These are phyloP conservation scores for Alethe castanea DNA, from an alignment of 2,113 vertebrate species.

Conservation along the genomic window DNA sequence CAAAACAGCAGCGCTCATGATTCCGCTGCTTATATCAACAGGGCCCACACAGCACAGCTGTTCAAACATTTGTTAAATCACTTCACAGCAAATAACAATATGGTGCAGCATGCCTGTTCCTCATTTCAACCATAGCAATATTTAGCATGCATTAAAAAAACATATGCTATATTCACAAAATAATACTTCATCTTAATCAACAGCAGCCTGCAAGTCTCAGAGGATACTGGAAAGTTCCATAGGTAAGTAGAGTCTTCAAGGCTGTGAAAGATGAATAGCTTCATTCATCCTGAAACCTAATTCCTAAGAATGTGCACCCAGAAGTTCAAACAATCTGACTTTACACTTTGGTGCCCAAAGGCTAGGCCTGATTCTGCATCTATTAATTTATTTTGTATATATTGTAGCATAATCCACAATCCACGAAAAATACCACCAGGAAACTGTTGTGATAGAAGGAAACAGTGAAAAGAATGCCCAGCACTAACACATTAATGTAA, in stretches of 20 bases:
- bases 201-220: neutral
- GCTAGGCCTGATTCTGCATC: neutral
- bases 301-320: neutral
- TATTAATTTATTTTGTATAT: neutral
- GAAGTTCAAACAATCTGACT: neutral
- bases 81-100: conserved; percentile 50
- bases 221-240: neutral
- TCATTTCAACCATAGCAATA: conserved; percentile 4
- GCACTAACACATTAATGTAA: neutral
- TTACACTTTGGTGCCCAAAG: neutral
- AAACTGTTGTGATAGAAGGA: neutral
- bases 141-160: neutral
- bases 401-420: neutral
- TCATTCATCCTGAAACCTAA: neutral
- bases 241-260: neutral
- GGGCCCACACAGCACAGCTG: conserved; percentile 27
- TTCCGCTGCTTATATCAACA: neutral
- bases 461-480: neutral
- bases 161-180: neutral
- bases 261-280: neutral
- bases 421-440: neutral
- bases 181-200: neutral
- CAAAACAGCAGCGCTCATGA: neutral
- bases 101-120: neutral
- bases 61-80: conserved; percentile 69